phyloP scores from a whole-genome alignment of 1,140 invertebrate species.

The Linepithema humile region DNA sequence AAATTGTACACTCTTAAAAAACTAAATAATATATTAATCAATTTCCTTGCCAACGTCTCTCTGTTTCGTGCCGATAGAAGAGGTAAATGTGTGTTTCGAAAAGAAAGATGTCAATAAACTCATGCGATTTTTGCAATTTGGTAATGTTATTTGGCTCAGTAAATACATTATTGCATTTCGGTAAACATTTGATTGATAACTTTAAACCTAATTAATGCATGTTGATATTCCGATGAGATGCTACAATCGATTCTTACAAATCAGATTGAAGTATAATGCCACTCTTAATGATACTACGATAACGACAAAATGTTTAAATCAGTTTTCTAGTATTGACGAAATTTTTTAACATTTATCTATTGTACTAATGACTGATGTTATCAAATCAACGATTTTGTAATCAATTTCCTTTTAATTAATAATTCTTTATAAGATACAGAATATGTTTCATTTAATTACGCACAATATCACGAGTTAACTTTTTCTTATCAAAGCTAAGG shows the following conservation, averaged over 20 bases:
- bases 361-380: background rate
- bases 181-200: slow-evolving; percentile 39
- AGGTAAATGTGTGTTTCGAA: slow-evolving; percentile 9
- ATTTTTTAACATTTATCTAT: background rate
- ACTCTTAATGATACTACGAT: slow-evolving; percentile 28
- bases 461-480: slow-evolving; percentile 16
- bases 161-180: slow-evolving; percentile 53
- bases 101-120: slow-evolving; percentile 29
- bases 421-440: background rate
- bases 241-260: slow-evolving; percentile 42
- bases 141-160: slow-evolving; percentile 52
- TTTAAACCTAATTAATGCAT: slow-evolving; percentile 45
- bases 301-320: background rate
- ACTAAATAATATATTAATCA: background rate
- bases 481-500: slow-evolving; percentile 50
- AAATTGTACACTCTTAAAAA: background rate
- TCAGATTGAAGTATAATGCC: slow-evolving; percentile 40
- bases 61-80: background rate
- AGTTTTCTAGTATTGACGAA: slow-evolving; percentile 19
- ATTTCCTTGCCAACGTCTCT: too few relatives aligned
- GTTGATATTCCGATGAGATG: slow-evolving; percentile 13
- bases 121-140: slow-evolving; percentile 49
- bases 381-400: background rate
- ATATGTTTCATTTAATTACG: slow-evolving; percentile 19
- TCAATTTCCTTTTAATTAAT: background rate